Evolutionary conservation across 2,888 invertebrate genomes (phyloP).

Genomic region (Protophormia terraenovae): DNA sequence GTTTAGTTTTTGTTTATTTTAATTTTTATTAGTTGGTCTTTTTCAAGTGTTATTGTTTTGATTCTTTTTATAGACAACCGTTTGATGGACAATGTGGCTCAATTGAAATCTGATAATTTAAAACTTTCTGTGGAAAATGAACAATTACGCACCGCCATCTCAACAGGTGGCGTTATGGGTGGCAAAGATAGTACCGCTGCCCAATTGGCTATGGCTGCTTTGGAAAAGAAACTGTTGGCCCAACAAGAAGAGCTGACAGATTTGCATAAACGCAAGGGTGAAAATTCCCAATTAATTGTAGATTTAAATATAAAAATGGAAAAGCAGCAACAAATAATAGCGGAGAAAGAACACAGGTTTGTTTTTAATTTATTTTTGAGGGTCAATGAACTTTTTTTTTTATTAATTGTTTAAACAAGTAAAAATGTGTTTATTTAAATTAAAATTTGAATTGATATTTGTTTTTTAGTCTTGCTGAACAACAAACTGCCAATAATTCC

Average conservation of each 20-base stretch:
- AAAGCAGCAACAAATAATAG: slow-evolving; percentile 90
- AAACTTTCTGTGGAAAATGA: slow-evolving; percentile 93
- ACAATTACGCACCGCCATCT: slow-evolving; percentile 86
- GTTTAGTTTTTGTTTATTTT: neutral
- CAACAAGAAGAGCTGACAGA: slow-evolving; percentile 97
- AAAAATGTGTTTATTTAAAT: neutral
- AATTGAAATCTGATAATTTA: slow-evolving; percentile 90
- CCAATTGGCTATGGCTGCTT: slow-evolving; percentile 84
- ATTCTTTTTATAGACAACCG: slow-evolving; percentile 87
- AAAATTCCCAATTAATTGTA: slow-evolving; percentile 96
- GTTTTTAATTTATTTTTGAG: neutral
- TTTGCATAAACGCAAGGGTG: slow-evolving; percentile 92
- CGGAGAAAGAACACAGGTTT: slow-evolving; percentile 88
- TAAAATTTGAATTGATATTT: neutral
- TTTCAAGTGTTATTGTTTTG: neutral
- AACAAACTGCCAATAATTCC: slow-evolving; percentile 85
- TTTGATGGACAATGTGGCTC: slow-evolving; percentile 91
- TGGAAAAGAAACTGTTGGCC: slow-evolving; percentile 92
- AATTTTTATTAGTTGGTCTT: neutral
- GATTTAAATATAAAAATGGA: slow-evolving; percentile 92
- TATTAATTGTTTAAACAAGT: neutral
- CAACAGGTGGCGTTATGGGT: slow-evolving; percentile 78
- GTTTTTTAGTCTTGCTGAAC: slow-evolving; percentile 85
- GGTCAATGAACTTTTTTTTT: neutral
- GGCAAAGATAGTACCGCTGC: slow-evolving; percentile 82